A percentile compares a stretch with the other conserved stretches of the same genome.
Evolutionary conservation across 2,888 invertebrate genomes (phyloP).

Genomic region (Margaritifera margaritifera): DNA sequence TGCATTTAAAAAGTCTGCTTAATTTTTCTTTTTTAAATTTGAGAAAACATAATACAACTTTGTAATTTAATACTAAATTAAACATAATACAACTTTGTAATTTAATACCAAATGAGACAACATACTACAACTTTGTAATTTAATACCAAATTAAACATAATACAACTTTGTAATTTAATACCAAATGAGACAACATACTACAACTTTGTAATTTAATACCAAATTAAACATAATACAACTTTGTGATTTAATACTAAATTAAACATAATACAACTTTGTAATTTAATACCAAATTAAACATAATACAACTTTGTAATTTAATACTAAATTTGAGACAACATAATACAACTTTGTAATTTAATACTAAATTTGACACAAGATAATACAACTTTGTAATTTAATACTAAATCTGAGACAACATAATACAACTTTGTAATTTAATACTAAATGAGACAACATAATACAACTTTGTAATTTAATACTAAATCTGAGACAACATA

Average conservation of each 20-base stretch:
- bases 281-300: too few relatives aligned
- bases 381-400: too few relatives aligned
- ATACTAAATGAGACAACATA: neutral
- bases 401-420: neutral
- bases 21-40: slow-evolving; percentile 4
- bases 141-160: too few relatives aligned
- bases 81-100: neutral
- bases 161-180: too few relatives aligned
- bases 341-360: neutral
- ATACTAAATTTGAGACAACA: neutral
- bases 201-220: neutral
- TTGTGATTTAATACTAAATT: too few relatives aligned
- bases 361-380: too few relatives aligned
- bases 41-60: neutral
- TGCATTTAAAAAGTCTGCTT: neutral
- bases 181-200: neutral
- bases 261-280: neutral
- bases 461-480: neutral
- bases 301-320: too few relatives aligned
- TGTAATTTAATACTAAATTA: too few relatives aligned
- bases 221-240: too few relatives aligned
- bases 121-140: neutral
- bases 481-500: too few relatives aligned
- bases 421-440: neutral
- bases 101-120: neutral